Base-by-base conservation (phyloP, 1,140 invertebrate species). In the Eumeta japonica region DNA sequence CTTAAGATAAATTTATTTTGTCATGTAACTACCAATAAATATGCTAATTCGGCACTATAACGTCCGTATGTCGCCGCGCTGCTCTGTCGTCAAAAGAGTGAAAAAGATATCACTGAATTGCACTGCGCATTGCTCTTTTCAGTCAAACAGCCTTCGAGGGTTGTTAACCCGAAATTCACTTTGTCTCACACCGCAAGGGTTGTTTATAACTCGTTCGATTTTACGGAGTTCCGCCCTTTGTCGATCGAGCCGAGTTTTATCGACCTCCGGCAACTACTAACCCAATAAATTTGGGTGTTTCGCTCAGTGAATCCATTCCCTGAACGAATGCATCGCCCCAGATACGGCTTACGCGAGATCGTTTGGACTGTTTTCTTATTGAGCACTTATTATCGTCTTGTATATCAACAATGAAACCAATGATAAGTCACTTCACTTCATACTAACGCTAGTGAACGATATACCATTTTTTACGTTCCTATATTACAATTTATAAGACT, bases 211-310 rank as follows among this genome's bases (percentile, higher is more conserved):
- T 55, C 43, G 45, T 44, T 40, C 41, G 39, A 33, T 61, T 55
- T 52, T 53, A 42, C 45, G 43, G 55, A 64, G 55, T 59, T 68
- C 68, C 61, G 58, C 37, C 62, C 37, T 71, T 73, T 42, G 43
- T 56, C 46, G 46, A 49, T 48, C 34, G 40, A 47, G 20, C n/a
- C n/a, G 53, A 63, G 58, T 70, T 74, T 71, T 74, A 74, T 74
- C 70, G 70, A 74, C 70, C 70, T 71, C 67, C 53, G 57, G 66
- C 58, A 62, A 74, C 70, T 74, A 74, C 66, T 74, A 74, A 74
- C 70, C 70, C 55, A 74, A 74, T 74, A 74, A 74, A 74, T 74
- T 74, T 71, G 52, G 65, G 68, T 73, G 64, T 73, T 74, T 74
- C 70, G 66, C 66, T 65, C 64, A 67, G 55, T 67, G 64, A 62